Evolutionary conservation across 1,140 invertebrate species (phyloP).

Genomic region (Leptinotarsa texana): DNA sequence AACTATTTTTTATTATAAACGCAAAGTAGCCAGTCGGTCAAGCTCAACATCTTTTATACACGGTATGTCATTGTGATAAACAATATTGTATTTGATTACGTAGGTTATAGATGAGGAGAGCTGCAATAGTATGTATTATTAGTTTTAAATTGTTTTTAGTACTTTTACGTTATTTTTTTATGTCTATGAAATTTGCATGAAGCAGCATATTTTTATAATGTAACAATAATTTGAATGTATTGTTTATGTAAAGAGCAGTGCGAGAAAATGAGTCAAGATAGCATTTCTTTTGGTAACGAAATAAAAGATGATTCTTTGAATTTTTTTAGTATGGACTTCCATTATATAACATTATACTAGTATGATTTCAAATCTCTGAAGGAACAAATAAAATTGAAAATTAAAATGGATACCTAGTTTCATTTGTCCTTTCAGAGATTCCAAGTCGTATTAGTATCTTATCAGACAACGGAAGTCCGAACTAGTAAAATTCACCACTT

Average conservation of each 20-base stretch:
- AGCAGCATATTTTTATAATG: conserved; percentile 2
- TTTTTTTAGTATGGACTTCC: no score
- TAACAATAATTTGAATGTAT: neutral
- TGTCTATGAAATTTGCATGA: neutral
- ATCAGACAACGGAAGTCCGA: no score
- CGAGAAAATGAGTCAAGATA: no score
- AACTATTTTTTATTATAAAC: neutral
- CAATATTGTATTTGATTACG: neutral
- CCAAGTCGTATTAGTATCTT: no score
- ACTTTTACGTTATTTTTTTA: neutral
- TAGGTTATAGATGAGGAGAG: neutral
- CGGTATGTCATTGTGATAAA: conserved; percentile 5
- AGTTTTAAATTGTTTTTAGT: neutral
- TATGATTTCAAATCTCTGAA: neutral
- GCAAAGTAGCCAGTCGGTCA: neutral
- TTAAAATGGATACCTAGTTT: no score
- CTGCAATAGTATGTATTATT: neutral
- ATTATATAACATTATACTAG: neutral
- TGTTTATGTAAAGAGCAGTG: neutral
- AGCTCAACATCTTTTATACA: neutral
- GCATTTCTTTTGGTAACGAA: no score
- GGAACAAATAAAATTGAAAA: no score
- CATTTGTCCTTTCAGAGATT: no score
- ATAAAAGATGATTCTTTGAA: no score
- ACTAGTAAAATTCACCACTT: neutral